Evolutionary conservation across 1,140 invertebrate genomes (phyloP), one percentile per base, ranked within the genome.

Genomic region (Oreohelix idahoensis): DNA sequence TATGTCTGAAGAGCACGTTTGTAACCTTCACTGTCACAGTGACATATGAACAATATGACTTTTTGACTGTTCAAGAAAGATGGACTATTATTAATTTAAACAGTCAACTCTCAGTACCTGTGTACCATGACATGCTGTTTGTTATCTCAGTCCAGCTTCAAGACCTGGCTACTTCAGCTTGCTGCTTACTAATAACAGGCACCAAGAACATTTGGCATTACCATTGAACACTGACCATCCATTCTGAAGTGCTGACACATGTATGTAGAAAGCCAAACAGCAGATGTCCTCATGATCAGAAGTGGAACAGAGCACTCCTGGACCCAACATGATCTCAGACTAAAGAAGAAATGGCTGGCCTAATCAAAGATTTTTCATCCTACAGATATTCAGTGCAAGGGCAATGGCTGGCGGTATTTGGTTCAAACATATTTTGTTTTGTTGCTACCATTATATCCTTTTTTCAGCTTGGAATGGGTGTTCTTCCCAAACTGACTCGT

Each of bases 321-420:
- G 63, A 32, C n/a, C 63, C n/a, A n/a, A n/a, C n/a, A n/a, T n/a
- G n/a, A n/a, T 66, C 63, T 66, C n/a, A 10, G 1, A 1, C 63
- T 35, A 66, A 17, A 10, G 29, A 32, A 32, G 63, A 2, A 58
- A n/a, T 49, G 45, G 23, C 53, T 23, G 10, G 23, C 53, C 53
- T 58, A 58, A 23, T 58, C 26, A 11, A 20, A 58, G 17, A 58
- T 58, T 23, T 15, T n/a, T 58, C 53, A 58, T 20, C 63, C 32
- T 11, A 35, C 63, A 66, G 63, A 66, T 73, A n/a, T 73, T n/a
- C 71, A 39, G 36, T 42, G 20, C 35, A 39, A 66, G 36, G 77
- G 58, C 77, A 66, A 39, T 79, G 77, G 58, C 77, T 79, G 51
- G 77, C 66, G 77, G 77, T 79, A 79, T 79, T 78, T 69, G 26